A percentile compares a stretch with the other conserved stretches of the same genome.
Evolutionary conservation across 2,888 invertebrate genomes (phyloP).

Genomic region (Drosophila leonis): DNA sequence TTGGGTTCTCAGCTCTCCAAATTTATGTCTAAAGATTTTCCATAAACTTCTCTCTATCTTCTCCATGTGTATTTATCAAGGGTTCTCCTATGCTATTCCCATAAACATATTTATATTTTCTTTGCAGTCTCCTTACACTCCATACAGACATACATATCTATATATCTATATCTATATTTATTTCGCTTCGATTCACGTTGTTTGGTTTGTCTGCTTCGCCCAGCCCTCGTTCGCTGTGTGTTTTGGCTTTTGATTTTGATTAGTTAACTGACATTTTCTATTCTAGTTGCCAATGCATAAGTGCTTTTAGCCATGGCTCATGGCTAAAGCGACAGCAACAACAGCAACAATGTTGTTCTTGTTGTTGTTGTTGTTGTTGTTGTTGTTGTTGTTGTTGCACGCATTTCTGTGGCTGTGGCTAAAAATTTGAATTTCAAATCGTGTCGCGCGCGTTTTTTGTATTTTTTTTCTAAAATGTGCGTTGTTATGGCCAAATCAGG

Average conservation of each 20-base stretch:
- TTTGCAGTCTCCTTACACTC: too few relatives aligned
- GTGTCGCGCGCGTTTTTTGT: slow-evolving; percentile 45
- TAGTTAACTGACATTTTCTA: slow-evolving; percentile 72
- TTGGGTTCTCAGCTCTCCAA: neutral
- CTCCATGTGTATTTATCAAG: neutral
- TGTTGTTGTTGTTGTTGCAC: slow-evolving; percentile 52
- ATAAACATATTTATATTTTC: neutral
- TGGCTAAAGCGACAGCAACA: slow-evolving; percentile 53
- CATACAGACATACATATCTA: neutral
- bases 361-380: neutral
- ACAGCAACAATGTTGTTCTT: neutral
- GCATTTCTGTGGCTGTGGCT: slow-evolving; percentile 75
- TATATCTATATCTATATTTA: neutral
- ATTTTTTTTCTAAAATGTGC: slow-evolving; percentile 66
- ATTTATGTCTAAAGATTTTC: neutral
- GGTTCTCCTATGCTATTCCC: neutral
- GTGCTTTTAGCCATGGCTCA: slow-evolving; percentile 75
- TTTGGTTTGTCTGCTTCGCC: neutral
- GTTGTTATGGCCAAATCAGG: slow-evolving; percentile 80
- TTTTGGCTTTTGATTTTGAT: slow-evolving; percentile 54
- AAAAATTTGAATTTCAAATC: slow-evolving; percentile 77
- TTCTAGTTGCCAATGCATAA: slow-evolving; percentile 57
- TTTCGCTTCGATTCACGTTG: neutral
- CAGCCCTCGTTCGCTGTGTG: slow-evolving; percentile 60
- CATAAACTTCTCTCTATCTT: neutral